Evolutionary conservation across 2,797 vertebrate species (phyloP).

Genomic region (Microhierax caerulescens): DNA sequence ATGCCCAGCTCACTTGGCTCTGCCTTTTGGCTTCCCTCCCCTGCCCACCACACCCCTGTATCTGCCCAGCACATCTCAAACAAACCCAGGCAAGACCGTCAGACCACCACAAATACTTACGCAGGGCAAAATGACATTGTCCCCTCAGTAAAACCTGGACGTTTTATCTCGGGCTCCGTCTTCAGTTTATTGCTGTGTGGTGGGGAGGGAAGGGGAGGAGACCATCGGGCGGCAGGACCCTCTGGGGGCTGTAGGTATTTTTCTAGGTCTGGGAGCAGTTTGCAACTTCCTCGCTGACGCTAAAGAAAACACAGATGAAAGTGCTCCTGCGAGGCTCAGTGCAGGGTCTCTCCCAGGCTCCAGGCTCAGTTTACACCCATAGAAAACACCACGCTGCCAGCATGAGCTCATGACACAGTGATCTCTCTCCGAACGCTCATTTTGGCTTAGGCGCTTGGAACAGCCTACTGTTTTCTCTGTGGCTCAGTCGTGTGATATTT

Average conservation of each 20-base stretch:
- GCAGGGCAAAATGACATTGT: background rate
- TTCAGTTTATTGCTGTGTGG: background rate
- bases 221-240: accelerated
- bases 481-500: slow-evolving; percentile 23
- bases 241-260: background rate
- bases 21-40: background rate
- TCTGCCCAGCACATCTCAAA: background rate
- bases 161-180: background rate
- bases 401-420: slow-evolving; percentile 47
- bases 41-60: background rate
- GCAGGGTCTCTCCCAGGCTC: slow-evolving; percentile 8
- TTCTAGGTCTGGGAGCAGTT: slow-evolving; percentile 1
- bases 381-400: background rate
- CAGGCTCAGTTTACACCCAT: slow-evolving; percentile 10
- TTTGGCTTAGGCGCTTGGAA: slow-evolving; percentile 25
- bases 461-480: slow-evolving; percentile 24
- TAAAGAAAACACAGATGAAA: background rate
- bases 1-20: accelerated
- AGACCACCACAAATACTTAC: background rate
- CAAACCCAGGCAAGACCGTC: background rate
- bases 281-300: background rate
- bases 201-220: background rate
- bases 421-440: slow-evolving; percentile 40
- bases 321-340: background rate
- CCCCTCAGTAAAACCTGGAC: background rate